Evolutionary conservation across 2,113 vertebrate genomes (phyloP).

Genomic region (Phainopepla nitens): DNA sequence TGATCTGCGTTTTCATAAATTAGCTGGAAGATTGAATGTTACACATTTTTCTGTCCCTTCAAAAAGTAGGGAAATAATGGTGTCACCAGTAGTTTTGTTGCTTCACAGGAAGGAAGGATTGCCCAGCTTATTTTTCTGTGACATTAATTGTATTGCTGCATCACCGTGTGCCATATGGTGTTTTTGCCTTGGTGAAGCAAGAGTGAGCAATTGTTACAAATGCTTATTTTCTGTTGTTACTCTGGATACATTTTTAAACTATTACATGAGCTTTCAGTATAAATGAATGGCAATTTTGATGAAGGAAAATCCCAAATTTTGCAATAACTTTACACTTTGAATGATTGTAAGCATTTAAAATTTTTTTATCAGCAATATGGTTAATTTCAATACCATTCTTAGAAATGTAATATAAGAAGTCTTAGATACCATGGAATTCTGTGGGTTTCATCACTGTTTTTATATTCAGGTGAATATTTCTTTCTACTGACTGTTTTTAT

Average conservation of each 20-base stretch:
- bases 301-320: neutral
- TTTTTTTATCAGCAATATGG: neutral
- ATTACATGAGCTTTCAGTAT: neutral
- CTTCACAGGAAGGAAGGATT: neutral
- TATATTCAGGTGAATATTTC: neutral
- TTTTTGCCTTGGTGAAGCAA: neutral
- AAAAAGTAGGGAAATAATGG: neutral
- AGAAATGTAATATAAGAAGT: neutral
- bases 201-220: neutral
- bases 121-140: neutral
- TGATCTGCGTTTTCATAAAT: neutral
- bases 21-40: neutral
- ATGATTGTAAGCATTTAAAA: neutral
- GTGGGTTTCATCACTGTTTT: neutral
- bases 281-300: neutral
- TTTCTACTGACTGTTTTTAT: neutral
- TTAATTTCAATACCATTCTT: neutral
- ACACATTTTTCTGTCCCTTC: neutral
- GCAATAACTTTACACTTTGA: neutral
- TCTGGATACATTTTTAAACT: neutral
- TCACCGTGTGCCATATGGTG: neutral
- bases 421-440: neutral
- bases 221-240: neutral
- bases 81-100: neutral
- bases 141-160: neutral